phyloP scores from a whole-genome alignment of 2,888 invertebrate genomes.

The Lucinisca nassula region DNA sequence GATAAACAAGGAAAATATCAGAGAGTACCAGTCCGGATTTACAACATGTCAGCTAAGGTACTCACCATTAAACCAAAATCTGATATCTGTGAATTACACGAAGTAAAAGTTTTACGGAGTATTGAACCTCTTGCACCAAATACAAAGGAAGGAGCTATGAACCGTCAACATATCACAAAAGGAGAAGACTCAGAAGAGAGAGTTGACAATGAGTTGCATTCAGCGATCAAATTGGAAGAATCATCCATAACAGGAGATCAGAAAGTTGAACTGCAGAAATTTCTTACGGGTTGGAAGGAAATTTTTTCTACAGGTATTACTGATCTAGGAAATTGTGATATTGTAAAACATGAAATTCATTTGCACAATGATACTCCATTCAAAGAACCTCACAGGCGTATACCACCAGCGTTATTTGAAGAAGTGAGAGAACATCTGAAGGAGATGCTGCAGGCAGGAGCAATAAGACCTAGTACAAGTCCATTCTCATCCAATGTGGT shows the following conservation, averaged over 20 bases:
- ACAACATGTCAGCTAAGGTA: background rate
- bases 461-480: background rate
- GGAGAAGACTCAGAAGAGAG: background rate
- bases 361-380: conserved; percentile 1
- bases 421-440: no score
- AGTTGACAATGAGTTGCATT: background rate
- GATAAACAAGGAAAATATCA: background rate
- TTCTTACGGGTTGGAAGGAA: background rate
- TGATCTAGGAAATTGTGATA: background rate
- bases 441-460: background rate
- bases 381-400: conserved; percentile 20
- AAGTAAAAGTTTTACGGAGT: background rate
- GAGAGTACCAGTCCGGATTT: background rate
- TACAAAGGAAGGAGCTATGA: background rate
- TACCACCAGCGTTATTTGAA: conserved; percentile 29
- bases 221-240: background rate
- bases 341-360: conserved; percentile 4
- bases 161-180: background rate
- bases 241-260: background rate
- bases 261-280: background rate
- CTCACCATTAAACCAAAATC: background rate
- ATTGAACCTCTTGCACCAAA: background rate
- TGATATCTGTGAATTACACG: background rate
- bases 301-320: background rate
- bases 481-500: conserved; percentile 5